phyloP scores from a whole-genome alignment of 1,140 invertebrate species.

The Panonychus citri region DNA sequence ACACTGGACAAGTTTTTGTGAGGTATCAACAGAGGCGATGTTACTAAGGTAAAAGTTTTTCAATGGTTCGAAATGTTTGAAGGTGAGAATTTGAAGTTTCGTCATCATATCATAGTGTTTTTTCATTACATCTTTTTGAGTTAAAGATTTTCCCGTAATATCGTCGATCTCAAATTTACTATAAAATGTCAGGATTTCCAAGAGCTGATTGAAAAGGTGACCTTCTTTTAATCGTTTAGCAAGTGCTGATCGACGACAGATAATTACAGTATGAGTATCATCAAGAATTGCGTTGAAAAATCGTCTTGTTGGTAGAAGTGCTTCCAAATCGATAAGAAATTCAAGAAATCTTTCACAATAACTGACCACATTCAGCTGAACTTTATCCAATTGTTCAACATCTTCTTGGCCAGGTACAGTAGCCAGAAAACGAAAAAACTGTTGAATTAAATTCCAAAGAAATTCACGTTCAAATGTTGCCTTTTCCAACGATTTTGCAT shows the following conservation, averaged over 20 bases:
- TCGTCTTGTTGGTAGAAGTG: slow-evolving; percentile 70
- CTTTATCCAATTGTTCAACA: slow-evolving; percentile 21
- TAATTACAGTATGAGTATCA: slow-evolving; percentile 75
- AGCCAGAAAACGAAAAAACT: slow-evolving; percentile 64
- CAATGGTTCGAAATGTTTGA: slow-evolving; percentile 69
- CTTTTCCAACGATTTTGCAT: slow-evolving; percentile 39
- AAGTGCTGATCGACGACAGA: slow-evolving; percentile 56
- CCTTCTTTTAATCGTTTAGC: slow-evolving; percentile 46
- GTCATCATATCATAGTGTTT: slow-evolving; percentile 76
- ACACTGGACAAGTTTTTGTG: slow-evolving; percentile 58
- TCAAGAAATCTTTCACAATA: slow-evolving; percentile 93
- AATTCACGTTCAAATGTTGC: slow-evolving; percentile 69
- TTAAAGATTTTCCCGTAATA: slow-evolving; percentile 75
- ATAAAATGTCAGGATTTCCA: slow-evolving; percentile 92
- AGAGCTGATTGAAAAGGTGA: slow-evolving; percentile 64
- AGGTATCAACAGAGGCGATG: slow-evolving; percentile 76
- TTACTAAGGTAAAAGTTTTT: slow-evolving; percentile 69
- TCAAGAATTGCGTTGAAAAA: slow-evolving; percentile 93
- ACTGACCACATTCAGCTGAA: slow-evolving; percentile 35
- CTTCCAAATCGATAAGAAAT: slow-evolving; percentile 84
- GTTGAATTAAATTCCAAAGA: slow-evolving; percentile 62
- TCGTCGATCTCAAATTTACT: slow-evolving; percentile 94
- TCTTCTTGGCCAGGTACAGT: slow-evolving; percentile 31
- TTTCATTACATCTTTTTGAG: slow-evolving; percentile 74
- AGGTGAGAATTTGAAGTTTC: slow-evolving; percentile 70